Evolutionary conservation across 2,797 vertebrate species (phyloP).

Genomic region (Eremophila alpestris): DNA sequence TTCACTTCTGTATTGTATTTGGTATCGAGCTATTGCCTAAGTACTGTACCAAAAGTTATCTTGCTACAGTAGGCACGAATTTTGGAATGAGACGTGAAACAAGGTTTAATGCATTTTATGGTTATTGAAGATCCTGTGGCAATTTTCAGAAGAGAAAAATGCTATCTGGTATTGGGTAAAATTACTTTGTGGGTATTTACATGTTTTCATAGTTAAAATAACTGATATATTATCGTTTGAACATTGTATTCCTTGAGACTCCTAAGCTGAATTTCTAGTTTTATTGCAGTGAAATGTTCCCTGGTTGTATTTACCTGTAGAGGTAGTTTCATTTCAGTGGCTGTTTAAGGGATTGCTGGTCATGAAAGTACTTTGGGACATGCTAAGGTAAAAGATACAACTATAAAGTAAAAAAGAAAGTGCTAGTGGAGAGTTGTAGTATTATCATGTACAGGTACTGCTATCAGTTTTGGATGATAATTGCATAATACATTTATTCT

Average conservation of each 20-base stretch:
- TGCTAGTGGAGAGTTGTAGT: not conserved
- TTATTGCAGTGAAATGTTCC: not conserved
- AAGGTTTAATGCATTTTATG: not conserved
- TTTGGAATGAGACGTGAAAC: not conserved
- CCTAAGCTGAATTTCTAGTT: not conserved
- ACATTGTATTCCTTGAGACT: not conserved
- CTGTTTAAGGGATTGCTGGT: not conserved
- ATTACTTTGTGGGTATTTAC: not conserved
- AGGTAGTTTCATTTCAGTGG: not conserved
- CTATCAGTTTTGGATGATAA: not conserved
- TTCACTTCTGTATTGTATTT: not conserved
- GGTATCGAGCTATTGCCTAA: not conserved
- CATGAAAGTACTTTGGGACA: not conserved
- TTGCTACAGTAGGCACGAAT: not conserved
- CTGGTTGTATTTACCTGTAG: not conserved
- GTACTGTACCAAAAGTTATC: not conserved
- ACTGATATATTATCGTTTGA: not conserved
- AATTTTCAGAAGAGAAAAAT: not conserved
- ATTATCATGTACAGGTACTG: not conserved
- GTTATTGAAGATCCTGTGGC: not conserved
- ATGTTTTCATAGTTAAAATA: not conserved
- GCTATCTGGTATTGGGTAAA: not conserved
- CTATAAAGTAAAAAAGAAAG: not conserved
- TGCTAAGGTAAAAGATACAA: not conserved
- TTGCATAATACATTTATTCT: not conserved